Percentiles rank a stretch among this genome's conserved stretches.
Conservation (phyloP, 2,113 vertebrate species). For the Ginglymostoma cirratum region DNA sequence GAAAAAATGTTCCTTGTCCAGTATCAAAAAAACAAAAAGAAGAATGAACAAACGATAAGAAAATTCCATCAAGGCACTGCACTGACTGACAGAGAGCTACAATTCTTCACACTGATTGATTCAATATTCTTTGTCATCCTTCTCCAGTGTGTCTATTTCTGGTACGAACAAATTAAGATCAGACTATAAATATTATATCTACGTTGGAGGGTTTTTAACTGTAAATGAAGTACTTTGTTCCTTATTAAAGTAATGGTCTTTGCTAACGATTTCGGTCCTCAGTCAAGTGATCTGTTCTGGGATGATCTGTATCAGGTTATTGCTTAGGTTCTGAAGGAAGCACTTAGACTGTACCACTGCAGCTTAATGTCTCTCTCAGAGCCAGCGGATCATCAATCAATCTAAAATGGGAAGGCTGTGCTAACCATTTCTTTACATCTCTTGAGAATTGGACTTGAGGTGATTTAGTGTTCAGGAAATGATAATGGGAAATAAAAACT, state of each 20-base stretch:
- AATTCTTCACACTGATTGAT: not conserved
- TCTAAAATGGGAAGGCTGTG: no score
- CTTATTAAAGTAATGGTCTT: constrained; percentile 22
- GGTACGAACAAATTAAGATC: not conserved
- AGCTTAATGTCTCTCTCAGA: not conserved
- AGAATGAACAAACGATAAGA: not conserved
- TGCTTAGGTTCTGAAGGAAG: not conserved
- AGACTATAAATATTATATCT: constrained; percentile 27
- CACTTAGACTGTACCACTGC: not conserved
- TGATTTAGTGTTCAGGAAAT: not conserved
- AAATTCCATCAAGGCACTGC: not conserved
- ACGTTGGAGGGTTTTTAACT: constrained; percentile 23
- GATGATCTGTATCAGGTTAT: not conserved
- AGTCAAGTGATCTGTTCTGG: constrained; percentile 13
- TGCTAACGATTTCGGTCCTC: not conserved
- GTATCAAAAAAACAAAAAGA: not conserved
- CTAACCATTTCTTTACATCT: not conserved
- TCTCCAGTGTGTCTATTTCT: constrained; percentile 4
- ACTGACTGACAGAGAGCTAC: not conserved
- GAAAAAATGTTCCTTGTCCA: not conserved
- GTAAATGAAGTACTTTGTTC: constrained; percentile 17
- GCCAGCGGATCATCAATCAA: not conserved
- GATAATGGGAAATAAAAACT: not conserved
- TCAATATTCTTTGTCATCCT: not conserved
- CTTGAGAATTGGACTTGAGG: not conserved